Base-by-base conservation (phyloP, 2,797 vertebrate species). In the Rhabdomys pumilio region DNA sequence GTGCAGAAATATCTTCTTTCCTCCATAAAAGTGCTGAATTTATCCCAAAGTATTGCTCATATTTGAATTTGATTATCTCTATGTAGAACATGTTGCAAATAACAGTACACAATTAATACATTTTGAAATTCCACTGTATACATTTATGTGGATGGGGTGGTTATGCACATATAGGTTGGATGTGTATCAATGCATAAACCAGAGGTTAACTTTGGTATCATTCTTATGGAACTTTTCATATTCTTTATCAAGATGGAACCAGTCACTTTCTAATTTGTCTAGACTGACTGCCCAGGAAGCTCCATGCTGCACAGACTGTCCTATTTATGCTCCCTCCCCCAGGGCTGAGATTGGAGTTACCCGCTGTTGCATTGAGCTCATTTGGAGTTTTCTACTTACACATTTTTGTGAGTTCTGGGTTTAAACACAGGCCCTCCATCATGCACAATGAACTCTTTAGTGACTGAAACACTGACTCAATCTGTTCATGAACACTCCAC, bases 61-160 rank as follows among this genome's bases (percentile, higher is more conserved):
- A 90, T 90, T 92, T 88, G 50, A 95, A 72, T 61, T 87, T 83
- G n/a, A n/a, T 14, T 53, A 15, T 63, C 34, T 75, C 6, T 84
- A 0, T 63, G 26, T 75, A 83, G 34, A 29, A 2, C 17, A 63
- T 20, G 86, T 79, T 92, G 22, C 63, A 93, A 82, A 59, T 65
- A 79, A 76, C 47, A 29, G 72, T 47, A 59, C 4, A 12, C 61
- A 29, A 57, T 85, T 22, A 41, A 55, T 55, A 94, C 10, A 3
- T 0, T 94, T 93, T 29, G 47, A 15, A 63, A 17, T 22, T 90
- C 10, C 53, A 6, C 41, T 88, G 67, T 6, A 41, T 73, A 2
- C n/a, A 73, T 57, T 14, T 4, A 29, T 73, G 2, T 50, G 29
- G 14, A 31, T 4, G 4, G 26, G 17, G 29, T 65, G 29, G 14